Base-by-base conservation (phyloP, 2,888 invertebrate species). In the Pachydiplax longipennis region DNA sequence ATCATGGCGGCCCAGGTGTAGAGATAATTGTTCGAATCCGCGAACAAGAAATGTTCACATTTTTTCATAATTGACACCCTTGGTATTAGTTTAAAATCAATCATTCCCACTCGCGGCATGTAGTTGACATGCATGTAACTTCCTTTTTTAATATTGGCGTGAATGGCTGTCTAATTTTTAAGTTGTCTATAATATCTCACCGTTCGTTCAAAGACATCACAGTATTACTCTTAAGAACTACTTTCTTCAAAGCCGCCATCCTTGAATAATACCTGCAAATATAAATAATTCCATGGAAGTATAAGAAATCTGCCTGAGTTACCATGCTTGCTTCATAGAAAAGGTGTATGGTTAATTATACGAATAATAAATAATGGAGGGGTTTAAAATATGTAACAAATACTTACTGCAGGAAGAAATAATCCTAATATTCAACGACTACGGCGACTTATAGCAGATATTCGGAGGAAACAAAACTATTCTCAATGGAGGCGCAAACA, bases 131-230 rank as follows among this genome's bases (percentile, higher is more conserved):
- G 18, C 87, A 87, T 61, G 87, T 61, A 65, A n/a, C 35, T 87
- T 87, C 61, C 87, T 61, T 87, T 37, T 37, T 61, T 12, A 87
- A 61, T 35, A n/a, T 10, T n/a, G 87, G 61, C 87, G 87, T 87
- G 65, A 87, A 87, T 87, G 87, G 87, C 61, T 61, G 73, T 22
- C 61, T 37, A 87, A 37, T 87, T 61, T 22, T n/a, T 37, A 87
- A 37, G 61, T 18, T 87, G 87, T 25, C 73, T 37, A 61, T 65
- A 81, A 91, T 80, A 92, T 92, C 93, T 94, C 94, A 94, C 94
- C 94, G 93, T 92, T 94, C 94, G 92, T 94, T 94, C 44, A 94
- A 92, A 18, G 94, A 94, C 93, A 94, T 94, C 92, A 93, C 93
- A 37, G 94, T 94, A 15, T 94, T 94, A 92, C 93, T 94, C 92